Evolutionary conservation across 2,113 vertebrate genomes (phyloP).

Genomic region (Lepus americanus): DNA sequence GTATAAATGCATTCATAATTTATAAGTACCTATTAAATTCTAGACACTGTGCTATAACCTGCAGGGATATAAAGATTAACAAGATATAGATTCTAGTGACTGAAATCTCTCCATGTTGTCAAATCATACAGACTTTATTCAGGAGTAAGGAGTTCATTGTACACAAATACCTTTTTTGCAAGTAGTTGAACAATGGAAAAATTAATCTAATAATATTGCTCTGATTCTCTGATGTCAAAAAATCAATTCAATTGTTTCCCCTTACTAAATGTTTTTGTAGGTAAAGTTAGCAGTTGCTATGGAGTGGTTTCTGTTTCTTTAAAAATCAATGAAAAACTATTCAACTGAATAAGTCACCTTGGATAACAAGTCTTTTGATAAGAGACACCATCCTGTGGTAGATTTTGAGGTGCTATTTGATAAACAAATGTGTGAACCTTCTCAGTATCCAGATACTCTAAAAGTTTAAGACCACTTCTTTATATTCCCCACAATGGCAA

Average conservation of each 20-base stretch:
- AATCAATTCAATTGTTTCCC: neutral
- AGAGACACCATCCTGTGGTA: neutral
- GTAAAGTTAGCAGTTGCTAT: neutral
- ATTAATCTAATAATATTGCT: neutral
- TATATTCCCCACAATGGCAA: neutral
- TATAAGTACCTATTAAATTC: neutral
- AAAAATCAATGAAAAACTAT: constrained; percentile 19
- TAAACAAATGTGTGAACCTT: constrained; percentile 15
- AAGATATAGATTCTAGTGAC: neutral
- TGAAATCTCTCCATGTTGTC: neutral
- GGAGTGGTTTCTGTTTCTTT: neutral
- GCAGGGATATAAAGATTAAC: neutral
- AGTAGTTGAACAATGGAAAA: constrained; percentile 8
- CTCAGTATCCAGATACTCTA: constrained; percentile 10
- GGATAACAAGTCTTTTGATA: neutral
- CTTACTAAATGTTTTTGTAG: neutral
- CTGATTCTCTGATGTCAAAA: neutral
- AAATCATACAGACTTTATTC: neutral
- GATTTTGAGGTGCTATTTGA: neutral
- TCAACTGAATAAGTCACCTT: neutral
- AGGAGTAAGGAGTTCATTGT: neutral
- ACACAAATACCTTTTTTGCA: neutral
- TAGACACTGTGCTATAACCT: neutral
- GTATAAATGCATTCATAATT: neutral
- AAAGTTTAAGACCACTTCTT: constrained; percentile 34